Percentiles rank a stretch among this genome's conserved stretches.
These are phyloP conservation scores for Psephotus haematonotus DNA, from an alignment of 2,113 vertebrate species.

Conservation along the genomic window DNA sequence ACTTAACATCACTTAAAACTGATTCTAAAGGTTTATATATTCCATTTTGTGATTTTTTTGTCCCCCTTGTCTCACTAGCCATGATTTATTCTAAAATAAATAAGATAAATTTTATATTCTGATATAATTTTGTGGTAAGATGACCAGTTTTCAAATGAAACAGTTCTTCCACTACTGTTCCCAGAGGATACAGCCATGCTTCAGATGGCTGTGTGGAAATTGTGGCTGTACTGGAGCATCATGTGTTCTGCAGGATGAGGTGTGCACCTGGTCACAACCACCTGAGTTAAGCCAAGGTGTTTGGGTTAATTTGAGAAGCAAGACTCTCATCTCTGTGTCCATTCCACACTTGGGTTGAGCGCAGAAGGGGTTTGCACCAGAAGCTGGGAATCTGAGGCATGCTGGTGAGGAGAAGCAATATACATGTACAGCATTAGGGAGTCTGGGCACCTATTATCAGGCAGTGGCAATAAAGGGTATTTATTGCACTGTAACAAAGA, in stretches of 20 bases:
- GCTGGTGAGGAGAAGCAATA: neutral
- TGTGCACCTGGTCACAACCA: neutral
- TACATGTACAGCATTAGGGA: rapidly evolving
- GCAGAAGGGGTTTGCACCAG: neutral
- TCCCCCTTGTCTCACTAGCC: too few species aligned
- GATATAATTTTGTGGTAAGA: neutral
- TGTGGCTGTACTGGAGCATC: neutral
- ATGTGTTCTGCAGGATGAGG: rapidly evolving
- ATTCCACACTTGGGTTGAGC: neutral
- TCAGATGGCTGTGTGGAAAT: neutral
- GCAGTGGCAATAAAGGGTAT: neutral
- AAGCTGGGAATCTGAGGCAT: neutral
- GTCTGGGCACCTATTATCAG: neutral
- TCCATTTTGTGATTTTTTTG: too few species aligned
- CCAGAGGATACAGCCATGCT: neutral
- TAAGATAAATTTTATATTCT: neutral
- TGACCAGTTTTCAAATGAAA: neutral
- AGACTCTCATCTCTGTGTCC: neutral
- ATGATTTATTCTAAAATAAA: neutral
- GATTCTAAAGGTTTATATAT: too few species aligned
- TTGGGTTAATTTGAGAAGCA: neutral
- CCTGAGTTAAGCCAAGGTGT: neutral
- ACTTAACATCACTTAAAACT: too few species aligned
- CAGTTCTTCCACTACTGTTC: neutral
- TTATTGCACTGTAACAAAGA: neutral